These are phyloP conservation scores for Epistrophe grossulariae DNA, from an alignment of 2,888 invertebrate genomes.

Conservation along the genomic window DNA sequence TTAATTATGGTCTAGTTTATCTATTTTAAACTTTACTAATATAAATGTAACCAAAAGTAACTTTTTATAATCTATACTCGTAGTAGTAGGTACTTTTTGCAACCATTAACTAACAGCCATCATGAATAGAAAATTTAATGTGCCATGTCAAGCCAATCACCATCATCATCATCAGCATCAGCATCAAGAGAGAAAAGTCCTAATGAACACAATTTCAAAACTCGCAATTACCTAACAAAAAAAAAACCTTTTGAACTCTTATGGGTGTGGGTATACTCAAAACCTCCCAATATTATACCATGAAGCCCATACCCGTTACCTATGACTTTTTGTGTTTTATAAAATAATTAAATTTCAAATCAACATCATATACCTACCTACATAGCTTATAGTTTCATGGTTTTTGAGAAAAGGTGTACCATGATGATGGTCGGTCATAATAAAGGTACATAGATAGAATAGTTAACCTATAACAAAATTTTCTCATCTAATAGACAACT, in stretches of 20 bases:
- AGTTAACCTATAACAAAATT: conserved; percentile 29
- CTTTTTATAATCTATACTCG: background rate
- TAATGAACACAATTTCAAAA: conserved; percentile 53
- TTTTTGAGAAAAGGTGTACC: conserved; percentile 20
- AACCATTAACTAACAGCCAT: conserved; percentile 41
- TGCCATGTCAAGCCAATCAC: conserved; percentile 20
- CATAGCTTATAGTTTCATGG: background rate
- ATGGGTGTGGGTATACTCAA: background rate
- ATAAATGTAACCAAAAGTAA: background rate
- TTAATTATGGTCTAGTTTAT: background rate
- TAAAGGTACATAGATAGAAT: background rate
- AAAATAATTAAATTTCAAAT: conserved; percentile 24
- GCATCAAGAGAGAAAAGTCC: conserved; percentile 22
- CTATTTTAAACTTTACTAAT: conserved; percentile 19
- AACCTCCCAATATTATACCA: background rate
- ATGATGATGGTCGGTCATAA: conserved; percentile 16
- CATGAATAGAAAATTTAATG: conserved; percentile 17
- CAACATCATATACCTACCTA: conserved; percentile 1
- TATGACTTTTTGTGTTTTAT: conserved; percentile 1
- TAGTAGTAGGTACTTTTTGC: conserved; percentile 8
- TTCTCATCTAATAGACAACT: conserved; percentile 21
- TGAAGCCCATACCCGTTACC: background rate
- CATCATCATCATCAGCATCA: conserved; percentile 22
- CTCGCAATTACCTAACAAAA: conserved; percentile 51
- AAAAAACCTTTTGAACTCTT: conserved; percentile 31